Base-by-base conservation (phyloP, 1,140 invertebrate species). In the Nephila pilipes region DNA sequence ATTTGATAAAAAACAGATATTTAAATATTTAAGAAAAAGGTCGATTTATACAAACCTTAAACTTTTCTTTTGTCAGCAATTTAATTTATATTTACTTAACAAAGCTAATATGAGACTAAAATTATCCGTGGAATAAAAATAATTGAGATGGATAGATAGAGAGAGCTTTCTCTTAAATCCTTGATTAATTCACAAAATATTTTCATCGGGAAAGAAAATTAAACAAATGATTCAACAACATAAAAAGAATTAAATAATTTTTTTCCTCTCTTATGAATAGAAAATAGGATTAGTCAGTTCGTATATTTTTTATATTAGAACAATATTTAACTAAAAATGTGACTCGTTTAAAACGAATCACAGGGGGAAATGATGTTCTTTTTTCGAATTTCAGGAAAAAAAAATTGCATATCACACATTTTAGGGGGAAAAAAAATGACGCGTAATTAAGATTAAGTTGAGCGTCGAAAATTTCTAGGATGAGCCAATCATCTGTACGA, bases 401-500 rank as follows among this genome's bases (percentile, higher is more conserved):
- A 16, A 75, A 75, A 12, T 75, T 75, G 29, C 12, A 18, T n/a
- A 5, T 55, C 25, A 55, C 46, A 16, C 80, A 83, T 38, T 46
- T 83, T 83, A 46, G 14, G n/a, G n/a, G n/a, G n/a, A 79, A 16
- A 60, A 87, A 58, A 87, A 81, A 81, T 46, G 22, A 12, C 36
- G 25, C 18, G 10, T 58, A 87, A 87, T 87, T 87, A 87, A 87
- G 55, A 87, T 87, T 60, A 87, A 87, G 20, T 2, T 60, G 85
- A 87, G 46, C 55, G 80, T 18, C 8, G 58, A 54, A 87, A 36
- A 20, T 58, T 87, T 25, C 22, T 20, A 1, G 32, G 57, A 60
- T 22, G 55, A 87, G 55, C 54, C 85, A 87, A 32, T 87, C 38
- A 29, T 75, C 65, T 87, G 22, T 25, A 16, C 36, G 32, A 58